Evolutionary conservation across 2,113 vertebrate genomes (phyloP).

Genomic region (Sardina pilchardus): DNA sequence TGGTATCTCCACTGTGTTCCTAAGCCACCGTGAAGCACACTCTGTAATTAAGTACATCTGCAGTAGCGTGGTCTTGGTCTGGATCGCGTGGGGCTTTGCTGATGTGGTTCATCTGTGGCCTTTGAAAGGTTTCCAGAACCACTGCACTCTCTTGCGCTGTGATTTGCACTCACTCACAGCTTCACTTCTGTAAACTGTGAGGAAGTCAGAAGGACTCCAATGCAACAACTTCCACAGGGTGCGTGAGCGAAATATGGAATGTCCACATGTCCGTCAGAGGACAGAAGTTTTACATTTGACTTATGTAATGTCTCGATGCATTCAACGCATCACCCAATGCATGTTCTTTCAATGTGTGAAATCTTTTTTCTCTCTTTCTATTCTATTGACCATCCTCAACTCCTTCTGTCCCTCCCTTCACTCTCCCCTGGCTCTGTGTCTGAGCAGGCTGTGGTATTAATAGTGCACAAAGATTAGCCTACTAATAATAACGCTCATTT

Average conservation of each 20-base stretch:
- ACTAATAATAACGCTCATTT: conserved; percentile 36
- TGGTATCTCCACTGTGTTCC: conserved; percentile 24
- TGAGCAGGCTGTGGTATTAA: conserved; percentile 34
- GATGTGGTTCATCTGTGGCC: conserved; percentile 21
- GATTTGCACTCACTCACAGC: neutral
- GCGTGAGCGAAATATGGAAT: too few relatives aligned
- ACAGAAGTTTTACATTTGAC: too few relatives aligned
- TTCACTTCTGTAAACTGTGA: neutral
- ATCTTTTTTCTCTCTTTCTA: neutral
- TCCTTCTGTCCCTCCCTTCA: neutral
- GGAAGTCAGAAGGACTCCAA: neutral
- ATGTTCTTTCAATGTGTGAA: neutral
- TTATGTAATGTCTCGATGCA: neutral
- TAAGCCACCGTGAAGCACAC: conserved; percentile 30
- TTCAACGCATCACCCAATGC: neutral
- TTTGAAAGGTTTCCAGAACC: conserved; percentile 28
- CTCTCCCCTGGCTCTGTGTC: neutral
- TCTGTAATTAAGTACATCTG: conserved; percentile 51
- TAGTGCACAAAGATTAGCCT: conserved; percentile 30
- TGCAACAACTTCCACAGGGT: neutral
- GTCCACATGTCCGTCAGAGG: neutral
- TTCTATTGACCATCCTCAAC: neutral
- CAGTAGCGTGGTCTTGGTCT: conserved; percentile 14
- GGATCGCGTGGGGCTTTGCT: conserved; percentile 19
- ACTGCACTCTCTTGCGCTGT: neutral